Base-by-base conservation (phyloP, 2,888 invertebrate genomes). In the Clivina fossor region DNA sequence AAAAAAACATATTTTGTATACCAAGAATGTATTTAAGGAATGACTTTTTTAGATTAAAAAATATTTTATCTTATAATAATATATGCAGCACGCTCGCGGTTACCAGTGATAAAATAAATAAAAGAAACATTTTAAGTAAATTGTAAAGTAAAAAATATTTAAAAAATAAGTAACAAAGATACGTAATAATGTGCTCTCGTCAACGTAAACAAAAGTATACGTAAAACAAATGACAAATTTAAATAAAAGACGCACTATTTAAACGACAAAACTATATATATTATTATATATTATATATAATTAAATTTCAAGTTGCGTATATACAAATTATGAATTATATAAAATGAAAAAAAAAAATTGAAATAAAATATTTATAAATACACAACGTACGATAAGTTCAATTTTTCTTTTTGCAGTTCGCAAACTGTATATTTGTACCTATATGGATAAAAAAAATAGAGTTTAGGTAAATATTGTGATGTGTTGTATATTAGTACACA, bases 381-480 rank as follows among this genome's bases (percentile, higher is more conserved):
- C 55, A 55, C 55, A 47, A 33, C 47, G 26, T 55, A 55, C 35
- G 20, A 18, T 47, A 47, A 47, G 46, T 55, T n/a, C n/a, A n/a
- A n/a, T n/a, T 47, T 55, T 47, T n/a, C 47, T 47, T 55, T 46
- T 26, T 55, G 55, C 58, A 58, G 58, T 51, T n/a, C 46, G 67
- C 69, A 69, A 70, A 68, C 70, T 73, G 74, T 74, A 74, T 72
- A 74, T 74, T 74, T 74, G 73, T 74, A 73, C 72, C 74, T 74
- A 74, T 74, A 73, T 74, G 73, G 73, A 74, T 74, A 72, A 71
- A 67, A n/a, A n/a, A 58, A 70, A 64, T 73, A 74, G 71, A 69
- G 66, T 69, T 72, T 74, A 74, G 73, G 69, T 75, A 70, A 55
- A 46, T 55, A 72, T 75, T 74, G 75, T 75, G 75, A 74, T 75